These are phyloP conservation scores for Gymnobelideus leadbeateri DNA, from an alignment of 2,113 vertebrate genomes.

Conservation along the genomic window DNA sequence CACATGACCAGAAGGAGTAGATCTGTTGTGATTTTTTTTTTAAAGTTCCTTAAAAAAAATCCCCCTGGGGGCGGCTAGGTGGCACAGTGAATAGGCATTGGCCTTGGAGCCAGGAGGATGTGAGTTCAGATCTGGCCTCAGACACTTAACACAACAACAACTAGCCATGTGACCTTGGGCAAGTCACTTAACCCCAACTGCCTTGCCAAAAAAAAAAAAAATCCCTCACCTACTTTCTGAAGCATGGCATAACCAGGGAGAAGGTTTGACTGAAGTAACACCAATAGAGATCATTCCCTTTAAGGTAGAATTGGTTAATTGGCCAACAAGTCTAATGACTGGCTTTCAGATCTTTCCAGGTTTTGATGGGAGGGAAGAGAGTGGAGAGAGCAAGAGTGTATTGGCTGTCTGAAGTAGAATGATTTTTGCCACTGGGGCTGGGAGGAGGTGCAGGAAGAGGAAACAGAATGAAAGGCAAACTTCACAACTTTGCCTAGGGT, in stretches of 20 bases:
- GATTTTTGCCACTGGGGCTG: background rate
- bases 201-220: background rate
- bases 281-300: fast-evolving
- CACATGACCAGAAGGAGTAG: background rate
- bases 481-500: fast-evolving
- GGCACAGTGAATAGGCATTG: too few species aligned
- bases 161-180: too few species aligned
- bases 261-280: background rate
- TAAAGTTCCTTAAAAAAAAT: background rate
- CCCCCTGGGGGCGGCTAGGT: too few species aligned
- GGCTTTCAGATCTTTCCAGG: background rate
- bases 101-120: too few species aligned
- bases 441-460: background rate
- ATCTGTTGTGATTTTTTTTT: too few species aligned
- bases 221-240: fast-evolving
- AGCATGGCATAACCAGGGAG: background rate
- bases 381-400: background rate
- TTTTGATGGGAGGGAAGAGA: fast-evolving
- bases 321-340: fast-evolving
- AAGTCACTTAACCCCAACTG: too few species aligned
- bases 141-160: too few species aligned
- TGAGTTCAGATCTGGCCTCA: too few species aligned
- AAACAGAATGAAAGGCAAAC: background rate
- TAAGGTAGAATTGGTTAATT: background rate
- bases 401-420: background rate